Base-by-base conservation (phyloP, 2,113 vertebrate species). In the Loxodonta africana region DNA sequence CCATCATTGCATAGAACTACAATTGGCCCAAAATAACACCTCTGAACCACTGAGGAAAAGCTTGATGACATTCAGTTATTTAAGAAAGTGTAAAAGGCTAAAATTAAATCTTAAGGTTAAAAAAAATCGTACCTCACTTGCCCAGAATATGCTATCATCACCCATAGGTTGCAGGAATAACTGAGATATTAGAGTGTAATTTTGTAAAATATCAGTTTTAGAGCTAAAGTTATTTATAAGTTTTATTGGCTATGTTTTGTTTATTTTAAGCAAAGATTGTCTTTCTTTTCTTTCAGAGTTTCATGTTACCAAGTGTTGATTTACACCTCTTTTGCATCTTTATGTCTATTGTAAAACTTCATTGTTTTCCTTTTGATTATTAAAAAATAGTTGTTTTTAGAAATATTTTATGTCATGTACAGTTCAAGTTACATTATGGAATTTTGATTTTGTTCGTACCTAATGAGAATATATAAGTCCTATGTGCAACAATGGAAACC, bases 241-340 rank as follows among this genome's bases (percentile, higher is more conserved):
- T 76, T 90, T 25, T 30, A 37, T 69, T 87, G 20, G 15, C 76
- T 92, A 1, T 92, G 15, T 74, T 94, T 94, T 37, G 25, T 74
- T 83, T 92, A 63, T 69, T 90, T 62, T 87, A 14, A 53, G 88
- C 44, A 90, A 2, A 87, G 86, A 20, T 51, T 80, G 26, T n/a
- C n/a, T 82, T 63, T 51, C 10, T 84, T 67, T 94, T 91, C 77
- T 88, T 95, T 95, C 30, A 92, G 92, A 90, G 51, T 60, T 63
- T 37, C 57, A 4, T 78, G 5, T 84, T 37, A 90, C 81, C 63
- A 89, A 37, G 3, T 53, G 57, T 87, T 44, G 48, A 28, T 76
- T 84, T 93, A 44, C 28, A n/a, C 57, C 85, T 95, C 78, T 81
- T 90, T 53, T 46, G 10, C 17, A 4, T 33, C 60, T 91, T 88